phyloP scores from a whole-genome alignment of 2,113 vertebrate genomes.

The Syngnathus scovelli region DNA sequence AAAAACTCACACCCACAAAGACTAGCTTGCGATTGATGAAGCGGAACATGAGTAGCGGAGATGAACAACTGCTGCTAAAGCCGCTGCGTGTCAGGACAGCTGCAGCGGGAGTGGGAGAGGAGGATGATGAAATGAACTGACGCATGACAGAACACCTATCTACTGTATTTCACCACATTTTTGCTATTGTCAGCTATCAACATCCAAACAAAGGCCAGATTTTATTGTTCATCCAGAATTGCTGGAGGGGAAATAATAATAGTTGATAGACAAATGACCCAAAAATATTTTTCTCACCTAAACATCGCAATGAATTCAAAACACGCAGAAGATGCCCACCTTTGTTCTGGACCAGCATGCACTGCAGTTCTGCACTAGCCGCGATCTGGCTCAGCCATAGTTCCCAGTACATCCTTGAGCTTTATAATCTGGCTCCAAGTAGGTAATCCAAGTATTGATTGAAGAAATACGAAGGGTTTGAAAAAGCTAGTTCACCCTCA shows the following conservation, averaged over 20 bases:
- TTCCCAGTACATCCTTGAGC: constrained; percentile 70
- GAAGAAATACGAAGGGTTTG: constrained; percentile 3
- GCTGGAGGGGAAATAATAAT: background rate
- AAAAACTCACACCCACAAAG: constrained; percentile 21
- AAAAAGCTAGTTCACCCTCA: constrained; percentile 2
- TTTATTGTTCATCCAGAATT: background rate
- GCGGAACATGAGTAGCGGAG: constrained; percentile 21
- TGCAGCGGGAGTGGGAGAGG: constrained; percentile 40
- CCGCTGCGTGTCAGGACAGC: constrained; percentile 64
- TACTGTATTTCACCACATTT: background rate
- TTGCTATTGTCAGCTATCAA: background rate
- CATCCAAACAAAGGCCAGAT: background rate
- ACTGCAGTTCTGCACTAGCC: constrained; percentile 54
- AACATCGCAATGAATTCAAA: constrained; percentile 6
- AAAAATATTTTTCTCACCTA: background rate
- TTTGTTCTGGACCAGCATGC: constrained; percentile 66
- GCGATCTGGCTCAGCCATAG: constrained; percentile 70
- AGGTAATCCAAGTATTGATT: background rate
- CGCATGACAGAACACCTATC: background rate
- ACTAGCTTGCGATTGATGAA: constrained; percentile 13
- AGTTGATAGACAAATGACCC: background rate
- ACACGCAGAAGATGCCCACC: constrained; percentile 52
- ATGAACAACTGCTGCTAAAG: constrained; percentile 51
- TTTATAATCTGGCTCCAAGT: background rate
- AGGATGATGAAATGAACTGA: constrained; percentile 7